These are phyloP conservation scores for Pelobates cultripes DNA, from an alignment of 2,797 vertebrate genomes.

Conservation along the genomic window DNA sequence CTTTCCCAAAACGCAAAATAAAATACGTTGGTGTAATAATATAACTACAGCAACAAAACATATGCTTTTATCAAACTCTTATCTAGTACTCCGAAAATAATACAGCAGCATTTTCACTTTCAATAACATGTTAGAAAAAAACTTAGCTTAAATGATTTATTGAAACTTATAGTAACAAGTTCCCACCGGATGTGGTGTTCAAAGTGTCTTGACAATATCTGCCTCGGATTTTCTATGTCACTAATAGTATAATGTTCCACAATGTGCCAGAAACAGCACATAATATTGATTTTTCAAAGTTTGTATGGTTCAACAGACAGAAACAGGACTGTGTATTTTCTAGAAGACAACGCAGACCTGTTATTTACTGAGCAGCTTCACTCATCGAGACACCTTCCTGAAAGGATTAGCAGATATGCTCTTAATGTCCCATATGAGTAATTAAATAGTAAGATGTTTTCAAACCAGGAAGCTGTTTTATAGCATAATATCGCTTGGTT, in stretches of 20 bases:
- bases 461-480: neutral
- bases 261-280: constrained; percentile 10
- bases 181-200: constrained; percentile 31
- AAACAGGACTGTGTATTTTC: neutral
- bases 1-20: neutral
- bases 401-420: neutral
- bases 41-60: constrained; percentile 3
- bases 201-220: constrained; percentile 16
- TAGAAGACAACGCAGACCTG: neutral
- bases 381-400: neutral
- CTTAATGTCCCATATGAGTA: neutral
- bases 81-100: constrained; percentile 10
- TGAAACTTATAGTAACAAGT: constrained; percentile 17
- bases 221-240: constrained; percentile 3
- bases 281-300: constrained; percentile 24
- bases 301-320: constrained; percentile 7
- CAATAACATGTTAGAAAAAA: constrained; percentile 29
- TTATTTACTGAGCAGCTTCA: neutral
- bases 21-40: neutral
- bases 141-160: constrained; percentile 28
- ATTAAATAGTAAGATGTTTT: neutral
- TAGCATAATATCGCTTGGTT: neutral
- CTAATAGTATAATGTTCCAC: constrained; percentile 5
- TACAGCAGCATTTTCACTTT: constrained; percentile 19
- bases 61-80: constrained; percentile 6